Conservation (phyloP, 2,888 invertebrate species). For the Galeopsomyia nigrocyanea region DNA sequence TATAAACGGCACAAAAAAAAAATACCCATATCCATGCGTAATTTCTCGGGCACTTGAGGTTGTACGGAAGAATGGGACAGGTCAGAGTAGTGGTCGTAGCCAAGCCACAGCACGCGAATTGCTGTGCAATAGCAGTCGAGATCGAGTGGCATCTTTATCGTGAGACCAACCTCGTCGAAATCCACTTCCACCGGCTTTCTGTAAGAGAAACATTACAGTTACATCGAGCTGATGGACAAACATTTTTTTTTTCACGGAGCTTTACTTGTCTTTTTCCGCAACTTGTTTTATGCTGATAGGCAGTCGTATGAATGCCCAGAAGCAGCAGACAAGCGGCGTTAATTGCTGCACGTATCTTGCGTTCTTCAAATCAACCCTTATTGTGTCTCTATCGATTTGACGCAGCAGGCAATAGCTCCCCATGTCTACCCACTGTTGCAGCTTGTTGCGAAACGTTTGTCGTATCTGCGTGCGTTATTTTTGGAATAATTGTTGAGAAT, state of each 20-base stretch:
- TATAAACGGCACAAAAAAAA: neutral
- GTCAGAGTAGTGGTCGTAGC: slow-evolving; percentile 75
- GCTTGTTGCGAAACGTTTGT: slow-evolving; percentile 67
- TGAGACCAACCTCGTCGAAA: slow-evolving; percentile 72
- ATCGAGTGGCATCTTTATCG: slow-evolving; percentile 72
- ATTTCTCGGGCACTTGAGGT: slow-evolving; percentile 63
- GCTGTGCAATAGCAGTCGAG: slow-evolving; percentile 72
- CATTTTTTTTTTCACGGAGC: neutral
- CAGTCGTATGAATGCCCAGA: slow-evolving; percentile 69
- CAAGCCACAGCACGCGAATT: slow-evolving; percentile 72
- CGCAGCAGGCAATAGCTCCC: slow-evolving; percentile 70
- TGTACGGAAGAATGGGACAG: slow-evolving; percentile 63
- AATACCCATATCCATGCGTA: slow-evolving; percentile 51
- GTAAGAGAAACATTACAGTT: neutral
- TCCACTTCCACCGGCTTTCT: slow-evolving; percentile 72
- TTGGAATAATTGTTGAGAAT: too few species aligned
- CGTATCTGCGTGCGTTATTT: slow-evolving; percentile 60
- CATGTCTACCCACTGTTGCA: slow-evolving; percentile 69
- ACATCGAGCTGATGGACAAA: neutral
- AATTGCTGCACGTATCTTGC: slow-evolving; percentile 67
- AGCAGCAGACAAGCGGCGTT: slow-evolving; percentile 66
- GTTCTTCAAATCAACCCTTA: slow-evolving; percentile 68
- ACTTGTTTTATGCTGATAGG: slow-evolving; percentile 63
- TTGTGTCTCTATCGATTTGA: slow-evolving; percentile 69
- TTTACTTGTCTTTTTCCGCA: slow-evolving; percentile 61